Evolutionary conservation across 2,797 vertebrate species (phyloP).

Genomic region (Pitangus sulphuratus): DNA sequence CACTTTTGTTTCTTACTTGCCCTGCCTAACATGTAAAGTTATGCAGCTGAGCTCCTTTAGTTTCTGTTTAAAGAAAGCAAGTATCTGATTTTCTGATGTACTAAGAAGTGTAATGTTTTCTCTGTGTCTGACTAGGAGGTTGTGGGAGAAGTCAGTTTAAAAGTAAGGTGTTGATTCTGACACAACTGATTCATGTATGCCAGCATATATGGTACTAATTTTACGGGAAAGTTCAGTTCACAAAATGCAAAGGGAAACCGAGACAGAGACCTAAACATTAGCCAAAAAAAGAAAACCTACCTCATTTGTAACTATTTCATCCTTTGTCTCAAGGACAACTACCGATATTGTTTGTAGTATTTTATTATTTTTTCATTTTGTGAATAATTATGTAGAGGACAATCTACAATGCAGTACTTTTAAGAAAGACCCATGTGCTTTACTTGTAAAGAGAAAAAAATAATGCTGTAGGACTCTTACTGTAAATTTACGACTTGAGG

Average conservation of each 20-base stretch:
- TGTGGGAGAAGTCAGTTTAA: not conserved
- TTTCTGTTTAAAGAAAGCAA: not conserved
- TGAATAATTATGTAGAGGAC: not conserved
- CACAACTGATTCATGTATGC: not conserved
- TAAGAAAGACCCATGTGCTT: not conserved
- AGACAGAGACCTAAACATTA: not conserved
- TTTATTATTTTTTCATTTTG: not conserved
- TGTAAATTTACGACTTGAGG: not conserved
- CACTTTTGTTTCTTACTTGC: not conserved
- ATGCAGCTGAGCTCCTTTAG: not conserved
- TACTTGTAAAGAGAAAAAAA: not conserved
- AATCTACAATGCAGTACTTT: not conserved
- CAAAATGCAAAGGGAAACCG: not conserved
- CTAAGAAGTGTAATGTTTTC: not conserved
- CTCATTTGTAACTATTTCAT: not conserved
- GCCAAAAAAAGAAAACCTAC: not conserved
- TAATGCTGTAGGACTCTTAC: not conserved
- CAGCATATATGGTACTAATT: rapidly evolving
- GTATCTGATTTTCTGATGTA: not conserved
- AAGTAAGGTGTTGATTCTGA: not conserved
- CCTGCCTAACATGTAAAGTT: not conserved
- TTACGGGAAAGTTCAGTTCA: not conserved
- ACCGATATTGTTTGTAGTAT: not conserved
- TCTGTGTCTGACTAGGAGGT: not conserved
- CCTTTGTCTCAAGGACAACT: not conserved